A percentile compares a stretch with the other conserved stretches of the same genome.
These are phyloP conservation scores for Nematolebias whitei DNA, from an alignment of 2,113 vertebrate species.

Conservation along the genomic window DNA sequence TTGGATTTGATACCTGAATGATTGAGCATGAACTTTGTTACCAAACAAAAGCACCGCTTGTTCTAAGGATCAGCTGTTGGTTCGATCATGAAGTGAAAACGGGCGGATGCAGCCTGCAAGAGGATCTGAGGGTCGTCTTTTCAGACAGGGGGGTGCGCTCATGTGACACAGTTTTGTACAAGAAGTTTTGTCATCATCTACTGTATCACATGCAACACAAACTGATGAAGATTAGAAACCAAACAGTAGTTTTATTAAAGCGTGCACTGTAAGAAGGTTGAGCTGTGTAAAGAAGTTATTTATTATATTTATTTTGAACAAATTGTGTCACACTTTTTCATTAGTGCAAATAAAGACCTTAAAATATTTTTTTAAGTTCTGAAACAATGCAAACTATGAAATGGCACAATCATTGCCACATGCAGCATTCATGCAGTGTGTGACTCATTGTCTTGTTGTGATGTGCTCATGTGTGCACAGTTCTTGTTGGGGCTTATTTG, in stretches of 20 bases:
- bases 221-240: conserved; percentile 17
- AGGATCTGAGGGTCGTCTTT: conserved; percentile 3
- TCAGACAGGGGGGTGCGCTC: conserved; percentile 50
- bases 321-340: too few relatives aligned
- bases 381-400: too few relatives aligned
- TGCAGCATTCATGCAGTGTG: too few relatives aligned
- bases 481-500: conserved; percentile 15
- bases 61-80: conserved; percentile 32
- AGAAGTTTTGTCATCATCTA: conserved; percentile 20
- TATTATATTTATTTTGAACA: too few relatives aligned
- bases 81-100: conserved; percentile 36
- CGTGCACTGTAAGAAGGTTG: conserved; percentile 7
- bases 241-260: conserved; percentile 28
- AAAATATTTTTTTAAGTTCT: too few relatives aligned
- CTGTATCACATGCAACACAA: conserved; percentile 48
- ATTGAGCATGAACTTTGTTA: too few relatives aligned
- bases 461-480: neutral
- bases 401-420: too few relatives aligned
- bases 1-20: too few relatives aligned
- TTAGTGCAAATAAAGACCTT: too few relatives aligned
- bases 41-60: conserved; percentile 55
- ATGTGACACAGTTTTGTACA: conserved; percentile 9
- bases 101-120: conserved; percentile 35
- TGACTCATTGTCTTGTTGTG: neutral
- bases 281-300: neutral